Evolutionary conservation across 2,797 vertebrate genomes (phyloP).

Genomic region (Pipistrellus pygmaeus): DNA sequence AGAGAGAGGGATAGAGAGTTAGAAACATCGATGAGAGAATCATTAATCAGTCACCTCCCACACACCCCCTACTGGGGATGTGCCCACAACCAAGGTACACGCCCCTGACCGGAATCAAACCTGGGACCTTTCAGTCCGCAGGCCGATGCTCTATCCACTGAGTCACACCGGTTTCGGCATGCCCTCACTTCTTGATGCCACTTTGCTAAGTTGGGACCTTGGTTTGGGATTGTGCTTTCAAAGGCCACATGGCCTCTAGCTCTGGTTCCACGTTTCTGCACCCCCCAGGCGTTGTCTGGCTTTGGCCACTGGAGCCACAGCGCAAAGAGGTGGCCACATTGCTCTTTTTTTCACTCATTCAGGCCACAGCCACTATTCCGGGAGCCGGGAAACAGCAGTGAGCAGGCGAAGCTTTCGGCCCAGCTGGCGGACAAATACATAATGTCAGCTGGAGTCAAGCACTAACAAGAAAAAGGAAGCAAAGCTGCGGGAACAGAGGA

Average conservation of each 20-base stretch:
- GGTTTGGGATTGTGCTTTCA: not conserved
- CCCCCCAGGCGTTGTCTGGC: not conserved
- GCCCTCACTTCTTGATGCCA: not conserved
- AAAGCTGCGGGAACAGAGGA: not conserved
- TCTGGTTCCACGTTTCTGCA: not conserved
- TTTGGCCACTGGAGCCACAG: not conserved
- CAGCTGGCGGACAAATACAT: not conserved
- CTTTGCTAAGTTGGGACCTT: not conserved
- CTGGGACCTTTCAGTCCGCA: too few relatives aligned
- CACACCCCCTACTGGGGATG: too few relatives aligned
- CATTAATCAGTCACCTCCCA: too few relatives aligned
- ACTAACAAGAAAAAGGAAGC: not conserved
- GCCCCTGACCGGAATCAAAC: too few relatives aligned
- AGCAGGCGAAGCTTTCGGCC: not conserved
- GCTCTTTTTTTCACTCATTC: not conserved
- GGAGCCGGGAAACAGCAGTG: not conserved
- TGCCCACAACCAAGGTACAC: too few relatives aligned
- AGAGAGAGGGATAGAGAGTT: too few relatives aligned
- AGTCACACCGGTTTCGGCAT: too few relatives aligned
- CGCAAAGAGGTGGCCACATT: not conserved
- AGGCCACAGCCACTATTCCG: not conserved
- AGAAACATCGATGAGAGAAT: too few relatives aligned
- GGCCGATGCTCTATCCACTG: too few relatives aligned
- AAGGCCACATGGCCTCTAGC: not conserved
- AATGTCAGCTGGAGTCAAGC: not conserved